Base-by-base conservation (phyloP, 2,888 invertebrate species). In the Neuroscelio doddi region DNA sequence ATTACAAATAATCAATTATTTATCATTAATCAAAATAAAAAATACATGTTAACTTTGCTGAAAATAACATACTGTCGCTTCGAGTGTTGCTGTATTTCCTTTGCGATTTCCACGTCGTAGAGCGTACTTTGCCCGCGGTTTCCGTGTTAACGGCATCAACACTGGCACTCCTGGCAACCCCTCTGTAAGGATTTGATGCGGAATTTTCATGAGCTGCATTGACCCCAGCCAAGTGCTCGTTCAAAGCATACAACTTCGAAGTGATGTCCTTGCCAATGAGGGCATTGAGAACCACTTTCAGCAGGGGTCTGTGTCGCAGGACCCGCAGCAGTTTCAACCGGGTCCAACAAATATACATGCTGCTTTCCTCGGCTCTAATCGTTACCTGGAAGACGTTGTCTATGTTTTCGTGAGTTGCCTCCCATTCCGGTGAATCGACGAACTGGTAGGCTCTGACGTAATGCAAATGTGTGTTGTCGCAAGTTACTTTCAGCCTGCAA, bases 391-490 rank as follows among this genome's bases (percentile, higher is more conserved):
- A 92, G 81, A 92, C 89, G 77, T 92, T 91, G 75, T 92, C 92
- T 46, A 92, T 90, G 80, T 91, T 91, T 77, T 91, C 91, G 75
- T 91, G 89, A 80, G 91, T 91, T 50, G 92, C 92, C 76, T 94
- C 94, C 92, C 94, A 94, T 86, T 95, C 94, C 0, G 94, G 94
- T n/a, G 94, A 94, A 85, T 94, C 94, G 63, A 95, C 89, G 83
- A 95, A 95, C 85, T 95, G 93, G 82, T 92, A 92, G 63, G 90
- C 88, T 77, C 90, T 89, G 76, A 94, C 91, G 84, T 89, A 91
- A 85, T 94, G 94, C 26, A 94, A 88, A 79, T 93, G 93, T n/a
- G 92, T 91, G 71, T 90, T 91, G 76, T 93, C 93, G 78, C 93
- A 93, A 62, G 92, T 92, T 68, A 94, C 94, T 74, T 91, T 90